A percentile compares a stretch with the other conserved stretches of the same genome.
These are phyloP conservation scores for Chunga burmeisteri DNA, from an alignment of 2,113 vertebrate genomes.

Conservation along the genomic window DNA sequence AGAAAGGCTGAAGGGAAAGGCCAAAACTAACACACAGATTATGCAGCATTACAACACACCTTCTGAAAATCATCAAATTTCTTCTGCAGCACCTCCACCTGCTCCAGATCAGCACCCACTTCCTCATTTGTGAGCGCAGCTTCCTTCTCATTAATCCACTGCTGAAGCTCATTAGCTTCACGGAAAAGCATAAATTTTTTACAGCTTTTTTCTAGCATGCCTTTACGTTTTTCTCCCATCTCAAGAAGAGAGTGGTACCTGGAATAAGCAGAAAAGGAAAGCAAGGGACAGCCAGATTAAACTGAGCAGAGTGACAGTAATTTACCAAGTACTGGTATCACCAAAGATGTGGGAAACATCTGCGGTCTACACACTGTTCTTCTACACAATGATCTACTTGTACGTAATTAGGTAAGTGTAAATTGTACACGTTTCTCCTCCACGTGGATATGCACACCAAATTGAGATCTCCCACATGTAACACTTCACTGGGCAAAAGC, in stretches of 20 bases:
- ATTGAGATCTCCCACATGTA: not conserved
- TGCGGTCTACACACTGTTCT: not conserved
- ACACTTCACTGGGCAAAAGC: not conserved
- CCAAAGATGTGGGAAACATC: not conserved
- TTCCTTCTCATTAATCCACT: constrained; percentile 98
- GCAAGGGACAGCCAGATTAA: not conserved
- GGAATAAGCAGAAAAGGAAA: not conserved
- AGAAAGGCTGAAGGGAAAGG: not conserved
- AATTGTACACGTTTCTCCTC: not conserved
- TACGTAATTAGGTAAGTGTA: not conserved
- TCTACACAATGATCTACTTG: not conserved
- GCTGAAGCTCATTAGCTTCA: constrained; percentile 93
- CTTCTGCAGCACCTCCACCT: constrained; percentile 98
- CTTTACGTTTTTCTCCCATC: constrained; percentile 92
- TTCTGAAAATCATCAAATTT: constrained; percentile 99
- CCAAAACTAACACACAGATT: not conserved
- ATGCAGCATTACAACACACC: constrained; percentile 62
- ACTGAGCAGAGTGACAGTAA: not conserved
- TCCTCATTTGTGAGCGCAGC: constrained; percentile 90
- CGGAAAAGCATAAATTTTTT: constrained; percentile 99
- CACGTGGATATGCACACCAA: not conserved
- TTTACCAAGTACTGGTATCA: not conserved
- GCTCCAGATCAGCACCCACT: constrained; percentile 94
- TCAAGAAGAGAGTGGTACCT: constrained; percentile 93
- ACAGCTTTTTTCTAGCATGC: constrained; percentile 98